These are phyloP conservation scores for Tinamus guttatus DNA, from an alignment of 2,113 vertebrate genomes.

Conservation along the genomic window DNA sequence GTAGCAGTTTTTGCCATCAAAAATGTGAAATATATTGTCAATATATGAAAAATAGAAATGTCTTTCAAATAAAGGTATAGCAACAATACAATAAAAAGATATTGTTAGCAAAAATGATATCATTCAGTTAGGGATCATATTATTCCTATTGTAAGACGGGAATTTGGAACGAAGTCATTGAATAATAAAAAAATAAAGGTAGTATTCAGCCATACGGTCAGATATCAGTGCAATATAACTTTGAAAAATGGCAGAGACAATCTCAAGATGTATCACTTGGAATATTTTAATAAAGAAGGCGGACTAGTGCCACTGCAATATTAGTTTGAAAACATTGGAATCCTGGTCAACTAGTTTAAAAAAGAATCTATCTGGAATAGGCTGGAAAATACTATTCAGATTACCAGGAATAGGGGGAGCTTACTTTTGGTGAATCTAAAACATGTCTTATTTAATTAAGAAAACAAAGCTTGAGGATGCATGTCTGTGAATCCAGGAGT, in stretches of 20 bases:
- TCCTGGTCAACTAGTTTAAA: not conserved
- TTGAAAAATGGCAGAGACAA: not conserved
- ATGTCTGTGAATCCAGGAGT: not conserved
- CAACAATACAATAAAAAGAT: not conserved
- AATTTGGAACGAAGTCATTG: not conserved
- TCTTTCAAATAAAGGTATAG: not conserved
- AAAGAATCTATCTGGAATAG: not conserved
- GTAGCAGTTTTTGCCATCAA: fast-evolving
- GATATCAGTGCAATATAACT: not conserved
- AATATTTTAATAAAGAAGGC: not conserved
- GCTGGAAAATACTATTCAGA: not conserved
- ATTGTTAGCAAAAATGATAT: not conserved
- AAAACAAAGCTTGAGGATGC: not conserved
- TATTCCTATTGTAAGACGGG: not conserved
- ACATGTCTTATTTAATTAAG: not conserved
- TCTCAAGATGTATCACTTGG: not conserved
- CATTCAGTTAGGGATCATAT: not conserved
- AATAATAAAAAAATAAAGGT: not conserved
- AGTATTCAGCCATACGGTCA: not conserved
- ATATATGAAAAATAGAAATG: not conserved
- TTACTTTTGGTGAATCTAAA: not conserved
- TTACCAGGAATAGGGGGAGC: not conserved
- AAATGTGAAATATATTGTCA: not conserved
- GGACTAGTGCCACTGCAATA: not conserved
- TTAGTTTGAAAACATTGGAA: not conserved